Evolutionary conservation across 2,888 invertebrate genomes (phyloP), one percentile per base, ranked within the genome.

Genomic region (Teinopalpus imperialis): DNA sequence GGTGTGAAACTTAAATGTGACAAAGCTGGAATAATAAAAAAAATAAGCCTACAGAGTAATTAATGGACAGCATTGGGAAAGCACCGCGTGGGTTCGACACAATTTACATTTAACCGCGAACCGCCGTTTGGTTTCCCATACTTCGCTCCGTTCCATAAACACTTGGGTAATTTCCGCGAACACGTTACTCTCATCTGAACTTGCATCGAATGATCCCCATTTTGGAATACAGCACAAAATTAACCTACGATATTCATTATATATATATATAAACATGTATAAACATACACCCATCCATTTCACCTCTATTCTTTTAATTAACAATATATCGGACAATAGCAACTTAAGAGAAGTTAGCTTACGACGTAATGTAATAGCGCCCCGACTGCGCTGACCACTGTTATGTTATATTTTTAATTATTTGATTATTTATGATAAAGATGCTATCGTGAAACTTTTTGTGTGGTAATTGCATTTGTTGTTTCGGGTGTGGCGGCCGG

Each of bases 211-310:
- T 62, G 57, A 55, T 58, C 61, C 58, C 59, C 51, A 65, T 69
- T 69, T 64, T 67, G 72, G 73, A 75, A 74, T 58, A 82, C 85
- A 81, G 80, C 85, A 82, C 83, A 74, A 83, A 80, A 82, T 82
- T 86, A 87, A 81, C 81, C 83, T 87, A 87, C 69, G 64, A 82
- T 85, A 83, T 74, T 81, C 81, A 81, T 81, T 82, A 26, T 45
- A 42, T 42, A 36, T 34, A 83, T 82, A 83, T 82, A 85, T 85
- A 86, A 79, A 83, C 77, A 80, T 79, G 77, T 81, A 82, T 82
- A 81, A 79, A 83, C 81, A 78, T 79, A 80, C 85, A 80, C 74
- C 75, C 81, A 74, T 78, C 71, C 81, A 76, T 74, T 73, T 68
- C 76, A 72, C 74, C 66, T 60, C 62, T 57, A 62, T 63, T 64